Evolutionary conservation across 2,113 vertebrate species (phyloP).

Genomic region (Gallinago jamesoni): DNA sequence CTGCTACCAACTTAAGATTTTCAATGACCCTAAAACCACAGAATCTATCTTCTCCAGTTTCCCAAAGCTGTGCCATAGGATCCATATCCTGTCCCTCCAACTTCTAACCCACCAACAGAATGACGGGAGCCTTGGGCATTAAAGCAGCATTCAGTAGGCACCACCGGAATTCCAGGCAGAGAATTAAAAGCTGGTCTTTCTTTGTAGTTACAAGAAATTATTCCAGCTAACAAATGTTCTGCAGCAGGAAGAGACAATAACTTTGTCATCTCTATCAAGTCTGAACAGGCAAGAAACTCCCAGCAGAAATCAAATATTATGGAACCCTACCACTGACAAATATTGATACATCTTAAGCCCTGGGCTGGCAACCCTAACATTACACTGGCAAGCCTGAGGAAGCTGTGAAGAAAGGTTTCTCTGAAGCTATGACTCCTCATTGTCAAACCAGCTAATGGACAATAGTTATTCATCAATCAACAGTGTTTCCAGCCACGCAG

Average conservation of each 20-base stretch:
- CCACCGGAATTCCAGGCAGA: not conserved
- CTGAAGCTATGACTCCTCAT: not conserved
- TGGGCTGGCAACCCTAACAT: not conserved
- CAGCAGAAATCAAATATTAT: not conserved
- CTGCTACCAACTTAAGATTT: not conserved
- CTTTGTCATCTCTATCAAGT: not conserved
- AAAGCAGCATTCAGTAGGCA: not conserved
- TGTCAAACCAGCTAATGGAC: not conserved
- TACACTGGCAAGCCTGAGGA: not conserved
- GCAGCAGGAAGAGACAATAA: not conserved
- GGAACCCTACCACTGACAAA: not conserved
- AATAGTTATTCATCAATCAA: not conserved
- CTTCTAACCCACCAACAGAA: not conserved
- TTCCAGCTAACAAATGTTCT: not conserved
- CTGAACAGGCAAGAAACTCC: not conserved
- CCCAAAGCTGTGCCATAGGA: not conserved
- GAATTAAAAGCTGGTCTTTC: constrained; percentile 3
- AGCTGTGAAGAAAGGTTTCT: not conserved
- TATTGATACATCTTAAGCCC: not conserved
- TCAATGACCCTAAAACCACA: not conserved
- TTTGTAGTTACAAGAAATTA: not conserved
- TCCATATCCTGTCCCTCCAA: not conserved
- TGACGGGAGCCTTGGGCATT: not conserved
- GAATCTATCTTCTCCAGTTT: not conserved
- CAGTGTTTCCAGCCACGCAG: not conserved